Conservation (phyloP, 2,888 invertebrate genomes). For the Cerastoderma edule region DNA sequence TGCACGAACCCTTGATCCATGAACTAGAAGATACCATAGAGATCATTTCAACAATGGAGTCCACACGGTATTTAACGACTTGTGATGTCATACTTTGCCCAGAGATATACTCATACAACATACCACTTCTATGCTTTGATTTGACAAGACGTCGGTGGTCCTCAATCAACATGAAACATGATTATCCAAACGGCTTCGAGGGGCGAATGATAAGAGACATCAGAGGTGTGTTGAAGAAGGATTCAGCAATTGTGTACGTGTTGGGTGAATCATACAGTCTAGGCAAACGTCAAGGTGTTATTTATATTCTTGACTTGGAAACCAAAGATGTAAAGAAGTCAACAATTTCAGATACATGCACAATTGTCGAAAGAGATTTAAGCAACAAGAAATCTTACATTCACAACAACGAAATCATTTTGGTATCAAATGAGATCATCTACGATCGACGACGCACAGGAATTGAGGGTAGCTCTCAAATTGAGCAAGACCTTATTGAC, state of each 20-base stretch:
- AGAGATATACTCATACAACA: background rate
- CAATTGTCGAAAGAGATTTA: background rate
- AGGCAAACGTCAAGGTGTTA: background rate
- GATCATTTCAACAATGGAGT: background rate
- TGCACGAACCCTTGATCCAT: slow-evolving; percentile 3
- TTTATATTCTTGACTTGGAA: background rate
- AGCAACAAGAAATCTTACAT: background rate
- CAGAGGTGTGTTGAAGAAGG: background rate
- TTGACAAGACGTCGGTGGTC: slow-evolving; percentile 6
- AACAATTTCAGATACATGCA: background rate
- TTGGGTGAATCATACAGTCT: background rate
- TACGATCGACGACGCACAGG: background rate
- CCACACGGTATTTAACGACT: background rate
- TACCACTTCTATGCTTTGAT: slow-evolving; percentile 14
- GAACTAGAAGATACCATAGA: background rate
- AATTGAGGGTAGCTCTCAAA: background rate
- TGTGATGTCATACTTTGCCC: background rate
- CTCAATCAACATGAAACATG: background rate
- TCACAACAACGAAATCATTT: background rate
- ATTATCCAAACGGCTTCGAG: background rate
- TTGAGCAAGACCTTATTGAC: background rate
- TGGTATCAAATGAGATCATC: background rate
- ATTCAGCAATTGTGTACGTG: background rate
- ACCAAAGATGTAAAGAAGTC: background rate
- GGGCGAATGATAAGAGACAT: background rate